These are phyloP conservation scores for Philaethria dido DNA, from an alignment of 2,888 invertebrate genomes.

Conservation along the genomic window DNA sequence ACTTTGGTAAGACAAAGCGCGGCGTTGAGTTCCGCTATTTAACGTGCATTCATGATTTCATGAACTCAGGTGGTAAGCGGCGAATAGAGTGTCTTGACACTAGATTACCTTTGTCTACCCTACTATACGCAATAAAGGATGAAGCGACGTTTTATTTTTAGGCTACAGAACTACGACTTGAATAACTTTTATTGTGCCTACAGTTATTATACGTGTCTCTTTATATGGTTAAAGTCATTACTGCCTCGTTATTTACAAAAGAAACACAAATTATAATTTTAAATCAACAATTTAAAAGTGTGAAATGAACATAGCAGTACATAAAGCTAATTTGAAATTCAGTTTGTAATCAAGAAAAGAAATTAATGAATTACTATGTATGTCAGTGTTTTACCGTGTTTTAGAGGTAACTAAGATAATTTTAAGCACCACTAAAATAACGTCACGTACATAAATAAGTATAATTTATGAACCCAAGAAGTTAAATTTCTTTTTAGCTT, in stretches of 20 bases:
- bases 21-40: no score
- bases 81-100: no score
- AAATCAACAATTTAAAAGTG: conserved; percentile 29
- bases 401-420: conserved; percentile 40
- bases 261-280: neutral
- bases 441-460: conserved; percentile 34
- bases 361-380: conserved; percentile 43
- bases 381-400: conserved; percentile 46
- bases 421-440: conserved; percentile 27
- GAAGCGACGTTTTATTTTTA: no score
- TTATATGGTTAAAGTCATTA: neutral
- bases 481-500: neutral
- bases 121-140: no score
- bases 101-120: no score
- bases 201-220: neutral
- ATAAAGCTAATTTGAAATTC: conserved; percentile 35
- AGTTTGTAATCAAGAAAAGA: conserved; percentile 30
- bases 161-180: neutral
- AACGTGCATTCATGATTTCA: no score
- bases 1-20: no score
- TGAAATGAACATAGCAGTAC: conserved; percentile 32
- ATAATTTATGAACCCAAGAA: neutral
- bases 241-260: neutral
- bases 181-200: no score
- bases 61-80: no score